Percentiles rank a stretch among this genome's conserved stretches.
Evolutionary conservation across 2,888 invertebrate species (phyloP).

Genomic region (Odontothrips loti): DNA sequence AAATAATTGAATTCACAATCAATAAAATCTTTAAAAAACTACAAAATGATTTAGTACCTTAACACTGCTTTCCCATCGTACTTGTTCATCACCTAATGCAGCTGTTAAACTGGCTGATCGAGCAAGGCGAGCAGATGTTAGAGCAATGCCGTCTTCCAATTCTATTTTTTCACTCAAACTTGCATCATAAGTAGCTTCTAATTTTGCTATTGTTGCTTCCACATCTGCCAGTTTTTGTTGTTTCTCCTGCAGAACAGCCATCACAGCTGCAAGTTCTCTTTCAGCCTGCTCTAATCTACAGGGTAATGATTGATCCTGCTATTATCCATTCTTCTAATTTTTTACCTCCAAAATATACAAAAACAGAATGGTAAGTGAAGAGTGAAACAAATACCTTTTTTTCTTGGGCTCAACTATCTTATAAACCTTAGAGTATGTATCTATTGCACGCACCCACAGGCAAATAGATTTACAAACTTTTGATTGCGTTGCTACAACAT

Average conservation of each 20-base stretch:
- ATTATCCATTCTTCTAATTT: too few relatives aligned
- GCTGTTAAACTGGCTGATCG: slow-evolving; percentile 80
- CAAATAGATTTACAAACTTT: slow-evolving; percentile 88
- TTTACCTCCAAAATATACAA: slow-evolving; percentile 45
- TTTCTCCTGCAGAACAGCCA: slow-evolving; percentile 70
- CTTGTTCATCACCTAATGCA: slow-evolving; percentile 80
- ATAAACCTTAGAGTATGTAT: slow-evolving; percentile 82
- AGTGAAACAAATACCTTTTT: slow-evolving; percentile 53
- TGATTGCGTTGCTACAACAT: slow-evolving; percentile 75
- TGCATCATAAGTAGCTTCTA: slow-evolving; percentile 62
- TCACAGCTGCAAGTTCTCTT: slow-evolving; percentile 67
- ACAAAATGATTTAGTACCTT: background rate
- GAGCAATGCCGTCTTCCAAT: slow-evolving; percentile 66
- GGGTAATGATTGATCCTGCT: slow-evolving; percentile 28
- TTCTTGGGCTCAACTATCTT: slow-evolving; percentile 85
- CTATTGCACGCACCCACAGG: slow-evolving; percentile 88
- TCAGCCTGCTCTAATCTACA: slow-evolving; percentile 72
- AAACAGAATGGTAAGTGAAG: background rate
- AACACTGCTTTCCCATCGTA: slow-evolving; percentile 75
- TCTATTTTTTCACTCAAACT: slow-evolving; percentile 72
- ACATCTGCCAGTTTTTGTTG: slow-evolving; percentile 77
- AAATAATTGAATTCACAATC: background rate
- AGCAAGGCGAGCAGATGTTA: slow-evolving; percentile 71
- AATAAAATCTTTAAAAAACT: background rate
- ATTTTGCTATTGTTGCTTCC: slow-evolving; percentile 60